These are phyloP conservation scores for Cephus spinipes DNA, from an alignment of 2,888 invertebrate genomes.

Conservation along the genomic window DNA sequence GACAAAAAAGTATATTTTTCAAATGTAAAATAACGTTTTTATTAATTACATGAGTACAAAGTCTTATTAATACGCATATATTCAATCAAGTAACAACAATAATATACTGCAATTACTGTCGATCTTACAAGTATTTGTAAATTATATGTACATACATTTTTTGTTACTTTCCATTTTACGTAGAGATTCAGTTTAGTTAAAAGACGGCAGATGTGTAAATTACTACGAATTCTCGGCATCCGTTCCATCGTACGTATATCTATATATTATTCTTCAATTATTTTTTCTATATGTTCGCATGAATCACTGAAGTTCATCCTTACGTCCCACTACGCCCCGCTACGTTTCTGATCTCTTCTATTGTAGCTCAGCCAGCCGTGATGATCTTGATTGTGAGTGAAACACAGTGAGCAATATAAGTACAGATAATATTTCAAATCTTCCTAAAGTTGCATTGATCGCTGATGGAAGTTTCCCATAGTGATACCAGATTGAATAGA, in stretches of 20 bases:
- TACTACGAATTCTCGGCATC: not conserved
- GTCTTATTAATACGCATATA: not conserved
- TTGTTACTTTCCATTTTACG: not conserved
- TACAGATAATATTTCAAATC: not conserved
- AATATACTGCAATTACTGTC: not conserved
- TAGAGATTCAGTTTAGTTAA: not conserved
- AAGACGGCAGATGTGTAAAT: not conserved
- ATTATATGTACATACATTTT: not conserved
- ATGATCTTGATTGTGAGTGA: not conserved
- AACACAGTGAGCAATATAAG: not conserved
- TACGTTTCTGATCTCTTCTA: not conserved
- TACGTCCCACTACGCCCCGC: not conserved
- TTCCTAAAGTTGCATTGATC: not conserved
- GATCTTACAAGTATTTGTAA: not conserved
- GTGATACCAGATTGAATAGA: not conserved
- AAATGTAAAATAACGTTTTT: not conserved
- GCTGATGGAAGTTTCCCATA: not conserved
- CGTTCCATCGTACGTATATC: not conserved
- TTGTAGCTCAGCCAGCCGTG: not conserved
- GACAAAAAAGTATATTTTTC: not conserved
- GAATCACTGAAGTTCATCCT: not conserved
- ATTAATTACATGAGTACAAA: not conserved
- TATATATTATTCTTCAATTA: not conserved
- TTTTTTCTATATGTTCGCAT: not conserved
- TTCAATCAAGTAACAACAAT: no score